Percentiles rank a stretch among this genome's conserved stretches.
Conservation (phyloP, 2,888 invertebrate genomes). For the Temnothorax unifasciatus region DNA sequence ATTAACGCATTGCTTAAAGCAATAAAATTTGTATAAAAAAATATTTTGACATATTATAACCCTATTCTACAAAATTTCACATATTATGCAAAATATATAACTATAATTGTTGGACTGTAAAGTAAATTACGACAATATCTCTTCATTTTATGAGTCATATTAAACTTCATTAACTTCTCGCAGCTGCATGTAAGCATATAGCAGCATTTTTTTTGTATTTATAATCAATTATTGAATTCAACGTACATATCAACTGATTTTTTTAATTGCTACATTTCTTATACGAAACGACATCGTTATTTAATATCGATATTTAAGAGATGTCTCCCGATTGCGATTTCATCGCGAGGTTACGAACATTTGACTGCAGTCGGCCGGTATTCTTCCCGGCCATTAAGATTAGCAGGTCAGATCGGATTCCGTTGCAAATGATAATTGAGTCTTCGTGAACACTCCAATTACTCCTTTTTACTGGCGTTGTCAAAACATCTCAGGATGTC, state of each 20-base stretch:
- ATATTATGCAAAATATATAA: background rate
- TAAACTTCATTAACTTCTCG: background rate
- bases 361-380: constrained; percentile 5
- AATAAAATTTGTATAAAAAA: background rate
- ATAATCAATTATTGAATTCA: constrained; percentile 8
- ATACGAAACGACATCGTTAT: background rate
- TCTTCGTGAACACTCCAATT: constrained; percentile 49
- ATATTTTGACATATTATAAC: background rate
- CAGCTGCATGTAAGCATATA: background rate
- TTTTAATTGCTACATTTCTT: constrained; percentile 1
- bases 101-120: background rate
- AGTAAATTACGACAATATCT: background rate
- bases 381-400: constrained; percentile 10
- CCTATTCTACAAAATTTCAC: background rate
- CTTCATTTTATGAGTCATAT: background rate
- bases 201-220: background rate
- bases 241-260: background rate
- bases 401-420: constrained; percentile 15
- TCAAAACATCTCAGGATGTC: constrained; percentile 67
- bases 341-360: constrained; percentile 12
- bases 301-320: background rate
- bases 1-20: background rate
- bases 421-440: constrained; percentile 50
- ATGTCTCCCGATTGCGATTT: background rate
- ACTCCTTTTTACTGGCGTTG: constrained; percentile 47